Evolutionary conservation across 2,113 vertebrate genomes (phyloP), one percentile per base, ranked within the genome.

Genomic region (Hemiscyllium ocellatum): DNA sequence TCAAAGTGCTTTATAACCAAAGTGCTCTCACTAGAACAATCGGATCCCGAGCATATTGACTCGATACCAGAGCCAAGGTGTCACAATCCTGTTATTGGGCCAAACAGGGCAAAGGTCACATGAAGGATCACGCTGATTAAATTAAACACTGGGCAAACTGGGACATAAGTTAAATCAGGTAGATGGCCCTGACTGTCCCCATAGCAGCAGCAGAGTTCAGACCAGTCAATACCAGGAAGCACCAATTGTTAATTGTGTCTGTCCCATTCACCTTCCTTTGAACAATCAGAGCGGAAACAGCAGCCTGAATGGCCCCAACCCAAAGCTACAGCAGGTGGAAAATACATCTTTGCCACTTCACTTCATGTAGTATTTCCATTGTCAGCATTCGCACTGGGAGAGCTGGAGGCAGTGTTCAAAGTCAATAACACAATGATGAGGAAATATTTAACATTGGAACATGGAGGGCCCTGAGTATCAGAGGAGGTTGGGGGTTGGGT

Each of bases 281-380:
- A 65, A 93, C 33, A n/a, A 66, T 6, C 61, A 93, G 89, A 93
- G 61, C 37, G 61, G 89, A 93, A 93, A 42, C 61, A 93, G 37
- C n/a, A 66, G 61, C 5, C 61, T 93, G 89, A 66, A 37, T 37
- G 80, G 37, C 66, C 33, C 33, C 33, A 93, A n/a, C 33, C 33
- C 89, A 68, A 91, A 93, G 66, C 61, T 1, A 66, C 29, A 93
- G 37, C 33, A 91, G 89, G 56, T 93, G 89, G 89, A 93, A 93
- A 93, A 93, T 33, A 37, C 61, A 66, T 93, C 56, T 66, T 66
- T 68, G 61, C 61, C 37, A 33, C 61, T 22, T 66, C 61, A 24
- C 17, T 66, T 93, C 89, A 66, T 37, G n/a, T 93, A 6, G 87
- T 91, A 65, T n/a, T 91, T 91, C 87, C 87, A 91, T n/a, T 33